phyloP scores from a whole-genome alignment of 2,888 invertebrate species.

The Thereva unica region DNA sequence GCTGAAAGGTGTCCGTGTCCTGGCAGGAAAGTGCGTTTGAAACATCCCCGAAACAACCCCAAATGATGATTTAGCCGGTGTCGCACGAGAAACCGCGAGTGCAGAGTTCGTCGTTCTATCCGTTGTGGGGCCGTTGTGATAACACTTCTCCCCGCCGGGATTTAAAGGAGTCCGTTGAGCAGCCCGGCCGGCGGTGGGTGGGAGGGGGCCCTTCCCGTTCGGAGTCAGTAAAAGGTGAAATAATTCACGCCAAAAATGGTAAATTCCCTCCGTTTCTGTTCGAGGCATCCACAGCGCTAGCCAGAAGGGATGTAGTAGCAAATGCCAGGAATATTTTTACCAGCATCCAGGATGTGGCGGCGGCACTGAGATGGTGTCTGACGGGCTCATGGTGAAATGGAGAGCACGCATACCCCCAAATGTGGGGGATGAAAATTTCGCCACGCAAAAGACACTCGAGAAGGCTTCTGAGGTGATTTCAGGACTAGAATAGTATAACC shows the following conservation, averaged over 20 bases:
- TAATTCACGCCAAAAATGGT: constrained; percentile 32
- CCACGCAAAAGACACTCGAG: constrained; percentile 33
- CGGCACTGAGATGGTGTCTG: constrained; percentile 3
- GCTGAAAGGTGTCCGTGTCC: not conserved
- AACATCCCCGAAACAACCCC: constrained; percentile 22
- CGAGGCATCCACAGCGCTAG: not conserved
- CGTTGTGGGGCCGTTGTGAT: constrained; percentile 21
- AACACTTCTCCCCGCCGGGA: not conserved
- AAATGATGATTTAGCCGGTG: constrained; percentile 28
- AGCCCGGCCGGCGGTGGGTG: not conserved
- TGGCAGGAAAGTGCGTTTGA: constrained; percentile 21
- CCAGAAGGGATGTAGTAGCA: constrained; percentile 30
- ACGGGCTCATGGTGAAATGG: constrained; percentile 17
- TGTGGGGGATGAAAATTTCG: constrained; percentile 10
- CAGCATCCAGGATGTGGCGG: constrained; percentile 14
- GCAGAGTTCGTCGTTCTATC: not conserved
- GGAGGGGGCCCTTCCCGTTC: not conserved
- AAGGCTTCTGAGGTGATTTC: constrained; percentile 31
- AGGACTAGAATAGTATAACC: constrained; percentile 17
- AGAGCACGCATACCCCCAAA: constrained; percentile 18
- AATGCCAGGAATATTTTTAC: constrained; percentile 28
- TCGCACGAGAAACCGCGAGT: constrained; percentile 22
- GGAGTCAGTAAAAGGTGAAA: constrained; percentile 21
- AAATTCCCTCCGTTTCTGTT: constrained; percentile 13
- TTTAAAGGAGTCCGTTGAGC: not conserved